Conservation (phyloP, 2,797 vertebrate species). For the Danionella dracula region DNA sequence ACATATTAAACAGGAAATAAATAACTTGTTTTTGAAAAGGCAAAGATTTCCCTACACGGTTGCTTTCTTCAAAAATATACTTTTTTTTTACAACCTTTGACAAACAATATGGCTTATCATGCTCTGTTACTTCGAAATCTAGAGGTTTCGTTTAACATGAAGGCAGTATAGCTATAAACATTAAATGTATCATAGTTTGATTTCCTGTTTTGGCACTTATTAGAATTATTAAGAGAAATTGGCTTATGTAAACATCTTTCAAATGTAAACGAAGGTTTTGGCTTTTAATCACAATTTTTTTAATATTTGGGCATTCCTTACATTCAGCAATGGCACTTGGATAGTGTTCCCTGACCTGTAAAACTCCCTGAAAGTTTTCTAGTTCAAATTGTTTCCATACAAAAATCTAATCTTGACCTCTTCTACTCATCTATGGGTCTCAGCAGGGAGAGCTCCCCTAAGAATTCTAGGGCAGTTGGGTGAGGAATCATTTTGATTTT, state of each 20-base stretch:
- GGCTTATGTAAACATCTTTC: constrained; percentile 48
- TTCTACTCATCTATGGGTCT: constrained; percentile 38
- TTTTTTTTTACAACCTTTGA: neutral
- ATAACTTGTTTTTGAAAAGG: neutral
- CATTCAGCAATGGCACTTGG: constrained; percentile 61
- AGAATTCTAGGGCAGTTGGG: constrained; percentile 37
- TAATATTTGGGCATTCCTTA: constrained; percentile 42
- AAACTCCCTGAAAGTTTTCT: constrained; percentile 43
- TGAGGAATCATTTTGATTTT: constrained; percentile 43
- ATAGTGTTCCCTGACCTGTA: constrained; percentile 46
- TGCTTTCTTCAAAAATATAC: neutral
- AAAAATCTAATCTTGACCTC: constrained; percentile 1
- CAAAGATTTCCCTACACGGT: constrained; percentile 1
- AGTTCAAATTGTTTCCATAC: constrained; percentile 21
- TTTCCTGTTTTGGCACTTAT: constrained; percentile 44
- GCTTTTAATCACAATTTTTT: neutral
- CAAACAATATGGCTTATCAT: constrained; percentile 35
- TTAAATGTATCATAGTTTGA: neutral
- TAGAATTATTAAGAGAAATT: constrained; percentile 43
- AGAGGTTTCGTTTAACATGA: constrained; percentile 13
- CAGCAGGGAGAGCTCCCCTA: constrained; percentile 29
- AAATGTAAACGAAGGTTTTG: constrained; percentile 60
- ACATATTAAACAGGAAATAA: neutral
- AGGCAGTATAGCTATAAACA: constrained; percentile 28
- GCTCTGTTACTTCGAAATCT: constrained; percentile 10